These are phyloP conservation scores for Lissonota sp. DNA, from an alignment of 2,888 invertebrate genomes.

Conservation along the genomic window DNA sequence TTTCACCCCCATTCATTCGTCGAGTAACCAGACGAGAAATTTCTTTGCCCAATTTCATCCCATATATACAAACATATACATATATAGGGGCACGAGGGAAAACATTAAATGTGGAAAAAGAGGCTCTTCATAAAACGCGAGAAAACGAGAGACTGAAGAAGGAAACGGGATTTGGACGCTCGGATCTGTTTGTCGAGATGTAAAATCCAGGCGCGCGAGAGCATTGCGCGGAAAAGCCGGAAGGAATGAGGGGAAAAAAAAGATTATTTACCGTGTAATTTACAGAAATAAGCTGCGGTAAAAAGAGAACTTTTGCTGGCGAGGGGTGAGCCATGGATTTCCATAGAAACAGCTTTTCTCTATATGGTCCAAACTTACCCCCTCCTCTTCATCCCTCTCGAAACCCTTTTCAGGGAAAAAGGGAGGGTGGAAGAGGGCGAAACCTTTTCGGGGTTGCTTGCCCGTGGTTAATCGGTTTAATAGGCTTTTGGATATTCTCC, in stretches of 20 bases:
- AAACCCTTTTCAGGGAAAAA: constrained; percentile 71
- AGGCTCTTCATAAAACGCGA: constrained; percentile 29
- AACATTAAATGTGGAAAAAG: constrained; percentile 41
- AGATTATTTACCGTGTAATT: constrained; percentile 62
- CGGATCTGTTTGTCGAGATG: neutral
- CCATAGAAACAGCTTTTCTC: constrained; percentile 58
- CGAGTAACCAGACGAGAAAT: constrained; percentile 22
- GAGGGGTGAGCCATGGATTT: constrained; percentile 60
- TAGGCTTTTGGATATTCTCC: constrained; percentile 70
- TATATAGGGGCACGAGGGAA: constrained; percentile 7
- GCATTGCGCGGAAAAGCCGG: constrained; percentile 17
- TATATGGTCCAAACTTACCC: neutral
- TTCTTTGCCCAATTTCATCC: constrained; percentile 35
- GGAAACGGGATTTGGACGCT: constrained; percentile 6
- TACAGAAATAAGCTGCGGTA: constrained; percentile 60
- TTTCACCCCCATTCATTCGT: constrained; percentile 21
- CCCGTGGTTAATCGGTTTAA: constrained; percentile 81
- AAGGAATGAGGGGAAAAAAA: constrained; percentile 24
- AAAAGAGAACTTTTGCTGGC: constrained; percentile 44
- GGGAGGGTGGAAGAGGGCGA: constrained; percentile 53
- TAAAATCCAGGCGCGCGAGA: constrained; percentile 19
- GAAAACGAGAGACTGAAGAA: constrained; percentile 24
- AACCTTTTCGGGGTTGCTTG: constrained; percentile 75
- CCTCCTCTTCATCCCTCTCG: neutral
- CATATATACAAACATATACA: constrained; percentile 10